Percentiles rank a stretch among this genome's conserved stretches.
phyloP scores from a whole-genome alignment of 2,113 vertebrate genomes.

The Arvicanthis niloticus region DNA sequence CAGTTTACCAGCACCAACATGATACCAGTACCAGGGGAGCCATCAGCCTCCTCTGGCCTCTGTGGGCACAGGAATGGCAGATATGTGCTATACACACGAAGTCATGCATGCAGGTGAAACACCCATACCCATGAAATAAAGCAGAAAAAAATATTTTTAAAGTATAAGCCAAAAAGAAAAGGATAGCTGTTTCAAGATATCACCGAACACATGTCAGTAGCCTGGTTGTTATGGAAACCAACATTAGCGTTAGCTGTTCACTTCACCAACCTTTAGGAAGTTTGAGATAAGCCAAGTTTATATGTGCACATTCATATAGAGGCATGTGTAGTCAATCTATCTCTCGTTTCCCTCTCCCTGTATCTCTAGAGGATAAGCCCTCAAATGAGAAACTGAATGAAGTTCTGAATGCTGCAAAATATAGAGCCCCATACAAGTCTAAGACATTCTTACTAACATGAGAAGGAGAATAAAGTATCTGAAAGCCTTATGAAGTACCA shows the following conservation, averaged over 20 bases:
- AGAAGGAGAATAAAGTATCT: not conserved
- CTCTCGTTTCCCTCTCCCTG: not conserved
- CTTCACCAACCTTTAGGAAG: not conserved
- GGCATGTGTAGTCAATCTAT: not conserved
- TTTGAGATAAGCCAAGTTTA: not conserved
- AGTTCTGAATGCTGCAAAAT: not conserved
- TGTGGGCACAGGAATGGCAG: not conserved
- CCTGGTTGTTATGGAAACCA: not conserved
- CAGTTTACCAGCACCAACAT: not conserved
- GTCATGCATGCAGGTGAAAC: not conserved
- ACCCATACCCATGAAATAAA: not conserved
- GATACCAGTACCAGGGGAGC: not conserved
- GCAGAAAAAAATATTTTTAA: not conserved
- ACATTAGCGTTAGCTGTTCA: not conserved
- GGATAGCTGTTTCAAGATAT: not conserved
- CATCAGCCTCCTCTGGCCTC: not conserved
- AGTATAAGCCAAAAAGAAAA: not conserved
- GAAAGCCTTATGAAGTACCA: conserved; percentile 1
- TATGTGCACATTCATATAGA: rapidly evolving
- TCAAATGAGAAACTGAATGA: not conserved
- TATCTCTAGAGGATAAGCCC: not conserved
- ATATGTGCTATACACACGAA: not conserved
- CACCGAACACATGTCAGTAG: not conserved
- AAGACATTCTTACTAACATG: not conserved
- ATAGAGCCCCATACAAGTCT: not conserved